Evolutionary conservation across 2,888 invertebrate genomes (phyloP).

Genomic region (Orchesellides sinensis): DNA sequence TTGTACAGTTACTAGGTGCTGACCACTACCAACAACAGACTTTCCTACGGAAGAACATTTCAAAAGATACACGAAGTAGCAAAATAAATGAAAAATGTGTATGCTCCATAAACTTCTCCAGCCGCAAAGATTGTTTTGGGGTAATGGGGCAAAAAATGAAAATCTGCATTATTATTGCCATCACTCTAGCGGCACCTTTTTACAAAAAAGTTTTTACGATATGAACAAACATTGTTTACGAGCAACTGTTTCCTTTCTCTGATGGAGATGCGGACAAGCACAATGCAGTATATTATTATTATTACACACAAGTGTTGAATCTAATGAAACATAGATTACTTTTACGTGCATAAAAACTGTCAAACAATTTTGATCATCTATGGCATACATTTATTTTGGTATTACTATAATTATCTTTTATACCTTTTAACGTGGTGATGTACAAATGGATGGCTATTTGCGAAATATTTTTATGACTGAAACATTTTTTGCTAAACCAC

Average conservation of each 20-base stretch:
- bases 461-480: slow-evolving; percentile 44
- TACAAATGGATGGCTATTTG: slow-evolving; percentile 42
- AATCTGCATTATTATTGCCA: neutral
- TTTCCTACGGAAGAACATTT: neutral
- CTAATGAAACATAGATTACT: slow-evolving; percentile 27
- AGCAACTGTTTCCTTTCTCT: neutral
- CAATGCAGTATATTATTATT: neutral
- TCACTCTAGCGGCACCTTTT: slow-evolving; percentile 7
- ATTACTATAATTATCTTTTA: slow-evolving; percentile 38
- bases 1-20: neutral
- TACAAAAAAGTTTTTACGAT: slow-evolving; percentile 16
- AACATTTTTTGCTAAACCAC: slow-evolving; percentile 20
- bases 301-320: neutral
- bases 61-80: neutral
- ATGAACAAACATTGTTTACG: slow-evolving; percentile 23
- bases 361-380: slow-evolving; percentile 35
- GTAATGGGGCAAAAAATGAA: slow-evolving; percentile 1
- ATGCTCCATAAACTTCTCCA: neutral
- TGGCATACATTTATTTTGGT: slow-evolving; percentile 26
- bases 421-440: slow-evolving; percentile 48
- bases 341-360: no score
- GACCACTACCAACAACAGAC: slow-evolving; percentile 3
- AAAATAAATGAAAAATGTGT: neutral
- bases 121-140: neutral
- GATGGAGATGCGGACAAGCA: neutral